Evolutionary conservation across 2,113 vertebrate species (phyloP), one percentile per base, ranked within the genome.

Genomic region (Grallaria varia): DNA sequence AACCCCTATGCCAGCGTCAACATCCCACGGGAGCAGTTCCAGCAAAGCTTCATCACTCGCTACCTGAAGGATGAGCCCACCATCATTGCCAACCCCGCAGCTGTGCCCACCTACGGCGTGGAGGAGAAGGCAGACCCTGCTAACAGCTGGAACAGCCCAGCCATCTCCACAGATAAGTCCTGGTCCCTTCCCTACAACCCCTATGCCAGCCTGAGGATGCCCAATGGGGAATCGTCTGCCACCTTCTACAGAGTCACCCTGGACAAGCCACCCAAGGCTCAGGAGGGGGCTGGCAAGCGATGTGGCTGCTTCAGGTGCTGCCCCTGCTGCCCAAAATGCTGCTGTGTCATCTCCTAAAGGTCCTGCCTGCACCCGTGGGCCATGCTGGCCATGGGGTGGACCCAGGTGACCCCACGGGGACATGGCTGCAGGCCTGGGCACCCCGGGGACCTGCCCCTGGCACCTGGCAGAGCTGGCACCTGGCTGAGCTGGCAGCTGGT

Each of bases 1-100:
- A 99, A 98, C 84, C 98, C 98, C 1, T 99, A 98, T 0, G 95
- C 98, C 67, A 97, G 97, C 0, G 88, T 99, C 80, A 97, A 88
- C 96, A 98, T 99, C 87, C 98, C 98, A 0, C 97, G 97, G 27
- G 98, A 98, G 5, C 98, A 98, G 72, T 97, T 99, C 72, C 96
- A 97, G 88, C 97, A 97, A 20, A 95, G 96, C 92, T 97, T 98
- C 83, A 87, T 97, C 66, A 95, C 97, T 42, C 95, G n/a, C 10
- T 95, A 97, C 74, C 84, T 98, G 93, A 85, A 93, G 9, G 97
- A 96, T 0, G 95, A 98, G 88, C 93, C 97, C 87, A 94, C 90
- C 0, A 6, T 98, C 72, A 97, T 98, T 1, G 40, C 93, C 76
- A 98, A 98, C 91, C 97, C 98, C 1, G 59, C 92, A 10, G 75